A percentile compares a stretch with the other conserved stretches of the same genome.
Conservation (phyloP, 2,113 vertebrate species). For the Trogon surrucura region DNA sequence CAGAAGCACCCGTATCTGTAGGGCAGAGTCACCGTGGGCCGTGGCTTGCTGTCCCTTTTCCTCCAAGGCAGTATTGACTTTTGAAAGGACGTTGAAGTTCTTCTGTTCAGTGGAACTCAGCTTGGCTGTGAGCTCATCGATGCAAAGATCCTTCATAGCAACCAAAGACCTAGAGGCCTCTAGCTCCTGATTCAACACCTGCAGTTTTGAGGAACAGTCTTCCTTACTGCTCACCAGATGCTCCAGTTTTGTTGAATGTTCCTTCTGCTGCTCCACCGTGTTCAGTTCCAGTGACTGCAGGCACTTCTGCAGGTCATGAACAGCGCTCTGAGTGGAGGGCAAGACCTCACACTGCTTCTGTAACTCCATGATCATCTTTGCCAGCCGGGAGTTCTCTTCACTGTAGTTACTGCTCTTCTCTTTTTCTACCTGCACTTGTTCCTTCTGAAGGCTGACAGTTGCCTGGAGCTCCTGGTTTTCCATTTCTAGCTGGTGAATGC, state of each 20-base stretch:
- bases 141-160: constrained; percentile 38
- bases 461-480: constrained; percentile 84
- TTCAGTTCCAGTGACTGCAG: constrained; percentile 68
- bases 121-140: constrained; percentile 67
- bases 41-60: constrained; percentile 73
- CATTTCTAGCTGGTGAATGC: constrained; percentile 82
- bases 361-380: constrained; percentile 75
- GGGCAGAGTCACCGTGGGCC: constrained; percentile 69
- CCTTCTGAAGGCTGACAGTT: constrained; percentile 39
- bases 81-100: constrained; percentile 75
- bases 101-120: constrained; percentile 71
- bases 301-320: constrained; percentile 76
- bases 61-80: constrained; percentile 63
- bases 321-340: constrained; percentile 68
- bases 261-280: constrained; percentile 47
- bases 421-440: constrained; percentile 69
- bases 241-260: constrained; percentile 27
- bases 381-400: constrained; percentile 76
- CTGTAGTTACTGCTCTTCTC: constrained; percentile 63
- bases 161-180: constrained; percentile 52
- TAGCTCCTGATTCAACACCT: constrained; percentile 62
- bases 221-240: constrained; percentile 63
- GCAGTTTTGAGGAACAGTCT: constrained; percentile 61
- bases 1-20: constrained; percentile 75
- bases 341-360: constrained; percentile 81